Base-by-base conservation (phyloP, 92 coral and sea anemone species). In the Parazoanthus atlanticus region DNA sequence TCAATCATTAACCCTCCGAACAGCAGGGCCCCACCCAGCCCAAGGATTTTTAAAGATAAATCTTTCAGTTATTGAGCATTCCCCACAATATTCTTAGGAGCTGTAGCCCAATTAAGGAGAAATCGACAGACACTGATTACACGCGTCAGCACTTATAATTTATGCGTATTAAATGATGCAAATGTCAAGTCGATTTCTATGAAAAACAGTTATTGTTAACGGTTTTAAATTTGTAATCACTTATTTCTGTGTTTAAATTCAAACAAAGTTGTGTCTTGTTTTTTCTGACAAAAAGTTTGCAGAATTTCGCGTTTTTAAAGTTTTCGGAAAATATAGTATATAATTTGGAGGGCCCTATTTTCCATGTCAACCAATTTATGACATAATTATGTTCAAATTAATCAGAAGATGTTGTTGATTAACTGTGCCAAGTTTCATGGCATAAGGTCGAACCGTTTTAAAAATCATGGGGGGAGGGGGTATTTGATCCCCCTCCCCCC, bases 341-440 rank as follows among this genome's bases (percentile, higher is more conserved):
- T n/a, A 36, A 36, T 0, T 65, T 19, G 71, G 71, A 65, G 71
- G 71, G 28, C 71, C 71, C 71, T 65, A 65, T n/a, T 65, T 65
- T 65, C 9, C 71, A 65, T 65, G 0, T 28, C 71, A 65, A 65
- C 28, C 71, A 65, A 6, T 65, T 65, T 19, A 65, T 65, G 71
- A 65, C 71, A 65, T 21, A 65, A 65, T n/a, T 65, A 65, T 65
- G 0, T 65, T 65, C 71, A 65, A 65, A n/a, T 65, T 65, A 19
- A 65, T n/a, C 71, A 65, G n/a, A 61, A 61, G 69, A 25, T 61
- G 69, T 61, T 65, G 71, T 6, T 65, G 71, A 65, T 19, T 0
- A 65, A 65, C 71, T 65, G 71, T 65, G 71, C 71, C 71, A 65
- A 65, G 71, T 65, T 65, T 65, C 28, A 19, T 65, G 71, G 71